A percentile compares a stretch with the other conserved stretches of the same genome.
These are phyloP conservation scores for Alcis repandata DNA, from an alignment of 2,888 invertebrate genomes.

Conservation along the genomic window DNA sequence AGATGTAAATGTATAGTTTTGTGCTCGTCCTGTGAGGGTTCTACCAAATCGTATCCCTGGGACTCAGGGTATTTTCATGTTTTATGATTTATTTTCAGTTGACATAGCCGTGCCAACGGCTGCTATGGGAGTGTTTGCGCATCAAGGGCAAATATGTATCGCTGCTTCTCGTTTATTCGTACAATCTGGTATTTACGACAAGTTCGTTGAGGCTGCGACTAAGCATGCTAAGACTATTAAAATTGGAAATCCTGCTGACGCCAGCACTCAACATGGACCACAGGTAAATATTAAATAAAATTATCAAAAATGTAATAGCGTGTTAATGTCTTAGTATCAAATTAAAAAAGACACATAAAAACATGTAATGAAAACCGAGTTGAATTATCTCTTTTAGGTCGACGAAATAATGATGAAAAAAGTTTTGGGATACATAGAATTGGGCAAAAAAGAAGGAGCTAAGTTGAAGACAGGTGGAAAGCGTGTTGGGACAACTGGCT, in stretches of 20 bases:
- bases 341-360: too few species aligned
- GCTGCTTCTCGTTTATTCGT: slow-evolving; percentile 71
- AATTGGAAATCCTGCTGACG: slow-evolving; percentile 86
- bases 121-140: slow-evolving; percentile 59
- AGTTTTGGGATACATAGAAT: slow-evolving; percentile 91
- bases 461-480: slow-evolving; percentile 91
- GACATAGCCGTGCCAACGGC: slow-evolving; percentile 61
- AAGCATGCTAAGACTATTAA: slow-evolving; percentile 88
- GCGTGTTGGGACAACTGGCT: slow-evolving; percentile 88
- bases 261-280: slow-evolving; percentile 62
- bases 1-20: too few species aligned
- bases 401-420: slow-evolving; percentile 91
- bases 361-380: too few species aligned
- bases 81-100: slow-evolving; percentile 53
- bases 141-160: slow-evolving; percentile 69
- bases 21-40: too few species aligned
- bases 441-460: slow-evolving; percentile 93
- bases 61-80: not conserved
- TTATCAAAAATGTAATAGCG: too few species aligned
- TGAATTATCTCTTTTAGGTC: not conserved
- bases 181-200: slow-evolving; percentile 89
- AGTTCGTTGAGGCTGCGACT: slow-evolving; percentile 91
- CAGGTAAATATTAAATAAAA: slow-evolving; percentile 39
- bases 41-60: too few species aligned
- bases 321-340: too few species aligned